These are phyloP conservation scores for Psittacula derbiana DNA, from an alignment of 2,797 vertebrate genomes.

Conservation along the genomic window DNA sequence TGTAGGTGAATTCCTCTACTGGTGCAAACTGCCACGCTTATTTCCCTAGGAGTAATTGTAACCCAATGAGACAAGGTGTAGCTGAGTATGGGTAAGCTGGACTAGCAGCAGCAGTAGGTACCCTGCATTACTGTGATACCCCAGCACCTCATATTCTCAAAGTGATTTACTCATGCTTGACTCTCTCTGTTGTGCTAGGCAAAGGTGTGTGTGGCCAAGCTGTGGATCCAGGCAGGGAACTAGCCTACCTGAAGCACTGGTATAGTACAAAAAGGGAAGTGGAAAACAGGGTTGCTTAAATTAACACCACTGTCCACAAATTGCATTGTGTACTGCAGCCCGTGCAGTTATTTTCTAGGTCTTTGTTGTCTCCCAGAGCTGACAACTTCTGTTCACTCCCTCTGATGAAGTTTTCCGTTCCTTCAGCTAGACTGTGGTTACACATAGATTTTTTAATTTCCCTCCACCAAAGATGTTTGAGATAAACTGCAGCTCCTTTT, in stretches of 20 bases:
- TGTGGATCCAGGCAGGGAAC: neutral
- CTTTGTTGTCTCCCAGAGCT: neutral
- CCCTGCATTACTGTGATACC: neutral
- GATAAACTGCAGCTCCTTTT: neutral
- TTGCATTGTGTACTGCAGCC: neutral
- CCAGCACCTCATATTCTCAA: neutral
- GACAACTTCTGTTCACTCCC: neutral
- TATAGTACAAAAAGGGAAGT: neutral
- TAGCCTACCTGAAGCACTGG: neutral
- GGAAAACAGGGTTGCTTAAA: neutral
- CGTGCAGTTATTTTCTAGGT: neutral
- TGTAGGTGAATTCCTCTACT: neutral
- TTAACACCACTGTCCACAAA: neutral
- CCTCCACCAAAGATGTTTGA: neutral
- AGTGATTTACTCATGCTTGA: neutral
- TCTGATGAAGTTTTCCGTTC: neutral
- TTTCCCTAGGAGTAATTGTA: neutral
- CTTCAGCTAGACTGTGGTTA: neutral
- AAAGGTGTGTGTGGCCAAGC: neutral
- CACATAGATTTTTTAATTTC: constrained; percentile 21
- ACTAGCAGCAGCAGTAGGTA: neutral
- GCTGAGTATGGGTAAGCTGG: neutral
- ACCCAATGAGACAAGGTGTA: neutral
- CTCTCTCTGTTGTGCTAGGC: neutral
- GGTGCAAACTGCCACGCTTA: neutral